Evolutionary conservation across 2,888 invertebrate species (phyloP), one percentile per base, ranked within the genome.

Genomic region (Polydrusus tereticollis): DNA sequence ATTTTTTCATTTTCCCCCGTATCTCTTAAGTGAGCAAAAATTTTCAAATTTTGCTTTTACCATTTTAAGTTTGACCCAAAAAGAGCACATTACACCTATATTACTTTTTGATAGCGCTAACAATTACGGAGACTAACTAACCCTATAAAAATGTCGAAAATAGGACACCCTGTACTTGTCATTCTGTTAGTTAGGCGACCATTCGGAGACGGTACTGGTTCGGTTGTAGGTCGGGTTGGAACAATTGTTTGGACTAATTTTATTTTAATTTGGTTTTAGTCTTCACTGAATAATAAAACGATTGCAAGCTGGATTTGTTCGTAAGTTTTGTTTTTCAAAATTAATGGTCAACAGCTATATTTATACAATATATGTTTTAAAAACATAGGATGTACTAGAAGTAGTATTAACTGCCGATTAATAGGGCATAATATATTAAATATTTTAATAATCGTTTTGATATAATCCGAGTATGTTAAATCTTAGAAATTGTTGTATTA

Each of bases 371-470:
- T 62, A 62, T 62, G 45, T 62, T 62, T 47, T 47, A 33, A 62
- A 29, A 62, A 29, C 29, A 29, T 62, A 62, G 16, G 20, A 47
- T 58, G 58, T 66, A 57, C 43, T 66, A 66, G 66, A 45, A 47
- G n/a, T 60, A 60, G 68, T 52, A 50, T 60, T 60, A 57, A 66
- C 43, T 20, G 66, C 66, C 58, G 33, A 26, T 38, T 41, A 43
- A 26, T 66, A 58, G 45, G 41, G 55, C 29, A 45, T 66, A 60
- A n/a, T 50, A 21, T 67, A 59, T 21, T 36, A 33, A 45, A 67
- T 67, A 68, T 68, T 68, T 68, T 68, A 67, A 60, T 68, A 68
- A 50, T 50, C 68, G 59, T 60, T 68, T 68, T 60, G 60, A 68
- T 60, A 68, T 68, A 68, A 68, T 60, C 68, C 18, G 38, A 66